Evolutionary conservation across 2,797 vertebrate genomes (phyloP).

Genomic region (Galago senegalensis): DNA sequence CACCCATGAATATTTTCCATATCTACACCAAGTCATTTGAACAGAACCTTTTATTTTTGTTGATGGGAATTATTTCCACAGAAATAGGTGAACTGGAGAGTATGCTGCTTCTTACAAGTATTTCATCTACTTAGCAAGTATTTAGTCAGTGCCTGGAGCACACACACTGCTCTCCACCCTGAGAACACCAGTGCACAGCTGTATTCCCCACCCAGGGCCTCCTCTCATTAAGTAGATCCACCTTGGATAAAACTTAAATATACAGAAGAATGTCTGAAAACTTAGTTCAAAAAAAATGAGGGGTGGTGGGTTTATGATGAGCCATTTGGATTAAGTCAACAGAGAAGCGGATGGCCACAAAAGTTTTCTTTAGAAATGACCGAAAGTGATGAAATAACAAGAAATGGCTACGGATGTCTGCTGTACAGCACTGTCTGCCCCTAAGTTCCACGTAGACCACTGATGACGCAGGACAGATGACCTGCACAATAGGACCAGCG

Average conservation of each 20-base stretch:
- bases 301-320: not conserved
- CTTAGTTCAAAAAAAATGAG: not conserved
- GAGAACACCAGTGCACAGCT: not conserved
- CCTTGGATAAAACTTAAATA: not conserved
- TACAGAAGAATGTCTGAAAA: not conserved
- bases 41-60: constrained; percentile 69
- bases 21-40: not conserved
- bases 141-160: not conserved
- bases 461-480: not conserved
- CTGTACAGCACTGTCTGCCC: not conserved
- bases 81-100: constrained; percentile 52
- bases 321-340: not conserved
- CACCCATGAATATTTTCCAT: constrained; percentile 75
- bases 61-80: constrained; percentile 62
- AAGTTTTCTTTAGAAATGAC: constrained; percentile 15
- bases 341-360: not conserved
- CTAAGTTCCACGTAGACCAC: not conserved
- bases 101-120: not conserved
- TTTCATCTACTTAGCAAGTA: not conserved
- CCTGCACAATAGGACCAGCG: not conserved
- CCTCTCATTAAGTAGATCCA: not conserved
- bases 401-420: not conserved
- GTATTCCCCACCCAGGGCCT: not conserved
- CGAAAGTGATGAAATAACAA: not conserved
- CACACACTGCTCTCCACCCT: not conserved